A percentile compares a stretch with the other conserved stretches of the same genome.
These are phyloP conservation scores for Amiota minor DNA, from an alignment of 2,888 invertebrate genomes.

Conservation along the genomic window DNA sequence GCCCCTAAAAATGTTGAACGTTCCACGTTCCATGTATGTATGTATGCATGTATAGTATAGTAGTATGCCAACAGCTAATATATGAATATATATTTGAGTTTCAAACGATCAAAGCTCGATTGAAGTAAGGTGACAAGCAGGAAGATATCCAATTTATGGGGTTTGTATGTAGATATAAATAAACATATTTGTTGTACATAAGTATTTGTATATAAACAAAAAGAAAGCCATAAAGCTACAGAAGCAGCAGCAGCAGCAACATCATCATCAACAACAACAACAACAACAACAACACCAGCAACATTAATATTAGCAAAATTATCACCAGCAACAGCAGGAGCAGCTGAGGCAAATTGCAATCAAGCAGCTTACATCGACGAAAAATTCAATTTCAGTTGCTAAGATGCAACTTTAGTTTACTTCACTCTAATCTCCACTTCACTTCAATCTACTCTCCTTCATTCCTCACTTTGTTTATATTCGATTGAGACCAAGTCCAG, in stretches of 20 bases:
- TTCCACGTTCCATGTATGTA: conserved; percentile 48
- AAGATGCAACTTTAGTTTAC: too few relatives aligned
- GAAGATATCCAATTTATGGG: conserved; percentile 24
- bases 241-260: conserved; percentile 38
- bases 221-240: conserved; percentile 13
- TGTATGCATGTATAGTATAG: too few relatives aligned
- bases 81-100: not conserved
- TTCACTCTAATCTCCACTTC: too few relatives aligned
- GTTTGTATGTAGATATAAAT: too few relatives aligned
- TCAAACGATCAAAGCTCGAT: conserved; percentile 9
- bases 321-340: not conserved
- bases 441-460: too few relatives aligned
- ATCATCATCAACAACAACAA: conserved; percentile 1
- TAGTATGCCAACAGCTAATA: conserved; percentile 2
- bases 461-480: too few relatives aligned
- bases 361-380: conserved; percentile 41
- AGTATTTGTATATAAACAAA: too few relatives aligned
- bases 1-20: conserved; percentile 54
- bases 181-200: too few relatives aligned
- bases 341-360: conserved; percentile 41
- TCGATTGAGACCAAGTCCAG: too few relatives aligned
- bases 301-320: too few relatives aligned
- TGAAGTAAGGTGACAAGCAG: conserved; percentile 21
- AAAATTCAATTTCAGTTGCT: conserved; percentile 4
- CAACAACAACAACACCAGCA: not conserved